Evolutionary conservation across 2,797 vertebrate genomes (phyloP).

Genomic region (Fundulus diaphanus): DNA sequence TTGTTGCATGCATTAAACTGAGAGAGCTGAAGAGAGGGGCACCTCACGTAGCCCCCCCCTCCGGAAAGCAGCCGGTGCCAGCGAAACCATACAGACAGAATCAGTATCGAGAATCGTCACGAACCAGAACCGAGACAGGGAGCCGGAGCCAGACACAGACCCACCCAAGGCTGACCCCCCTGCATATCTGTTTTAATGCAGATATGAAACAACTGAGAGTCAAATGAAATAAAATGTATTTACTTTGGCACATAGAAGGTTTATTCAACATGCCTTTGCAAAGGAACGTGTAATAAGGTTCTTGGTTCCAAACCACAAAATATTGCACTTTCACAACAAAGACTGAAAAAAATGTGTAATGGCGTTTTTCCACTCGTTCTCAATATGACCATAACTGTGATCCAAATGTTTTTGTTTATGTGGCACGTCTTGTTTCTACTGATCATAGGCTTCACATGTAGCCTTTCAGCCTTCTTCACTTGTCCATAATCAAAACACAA

Average conservation of each 20-base stretch:
- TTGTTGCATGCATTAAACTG: no score
- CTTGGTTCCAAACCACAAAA: slow-evolving; percentile 3
- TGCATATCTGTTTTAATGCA: neutral
- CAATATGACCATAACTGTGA: neutral
- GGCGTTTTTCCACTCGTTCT: neutral
- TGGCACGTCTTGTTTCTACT: neutral
- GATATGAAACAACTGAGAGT: neutral
- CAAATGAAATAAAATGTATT: neutral
- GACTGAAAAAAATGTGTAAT: slow-evolving; percentile 1
- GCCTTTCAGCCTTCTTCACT: neutral
- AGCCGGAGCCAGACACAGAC: no score
- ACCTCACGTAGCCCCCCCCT: no score
- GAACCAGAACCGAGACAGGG: no score
- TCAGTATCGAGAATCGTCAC: no score
- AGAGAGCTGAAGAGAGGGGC: no score
- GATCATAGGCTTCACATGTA: neutral
- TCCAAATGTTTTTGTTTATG: slow-evolving; percentile 10
- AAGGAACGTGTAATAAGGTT: neutral
- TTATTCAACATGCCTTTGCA: slow-evolving; percentile 3
- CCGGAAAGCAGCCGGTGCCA: no score
- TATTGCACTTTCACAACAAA: slow-evolving; percentile 5
- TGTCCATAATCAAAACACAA: slow-evolving; percentile 6
- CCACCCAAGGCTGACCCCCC: no score
- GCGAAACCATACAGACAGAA: no score
- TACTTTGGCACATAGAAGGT: neutral